Base-by-base conservation (phyloP, 2,113 vertebrate species). In the Nerophis ophidion region DNA sequence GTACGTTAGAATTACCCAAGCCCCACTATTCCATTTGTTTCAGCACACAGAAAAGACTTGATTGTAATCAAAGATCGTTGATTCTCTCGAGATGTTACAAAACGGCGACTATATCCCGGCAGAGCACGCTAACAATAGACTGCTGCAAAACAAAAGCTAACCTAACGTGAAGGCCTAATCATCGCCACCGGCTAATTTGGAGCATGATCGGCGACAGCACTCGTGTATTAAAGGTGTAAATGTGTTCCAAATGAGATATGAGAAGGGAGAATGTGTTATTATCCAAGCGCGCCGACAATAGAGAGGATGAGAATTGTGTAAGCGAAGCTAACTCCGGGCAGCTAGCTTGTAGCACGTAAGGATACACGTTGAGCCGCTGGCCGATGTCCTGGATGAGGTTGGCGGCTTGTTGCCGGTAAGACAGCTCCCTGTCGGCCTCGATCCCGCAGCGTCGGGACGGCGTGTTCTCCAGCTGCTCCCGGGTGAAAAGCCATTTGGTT, bases 341-440 rank as follows among this genome's bases (percentile, higher is more conserved):
- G 57, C 19, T 61, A 56, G n/a, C 46, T 44, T 5, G 13, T 14
- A 50, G 26, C 19, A 61, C 54, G 15, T 35, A 66, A 92, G 94
- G 95, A 98, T 98, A 98, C 96, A 98, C 96, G 84, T 95, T 98
- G 83, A 98, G 93, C 71, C 94, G 91, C 89, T 98, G 96, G 75
- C 95, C 96, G 89, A 98, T 97, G 1, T 98, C 96, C 75, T 98
- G 96, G 80, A 98, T 93, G 10, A 98, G 86, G 87, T 99, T 98
- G 73, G 96, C 96, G 72, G 96, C 95, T 80, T 98, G 96, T 81
- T 98, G 96, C 61, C 95, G 92, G 87, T 93, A 96, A 0, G 95
- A 97, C 10, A 98, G 92, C 85, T 98, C 96, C 81, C 92, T 90
- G 84, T 98, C 96, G 38, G 93, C 91, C 84, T 98, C 95, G 65